A percentile compares a stretch with the other conserved stretches of the same genome.
Evolutionary conservation across 2,797 vertebrate genomes (phyloP).

Genomic region (Platyrinchus mystaceus): DNA sequence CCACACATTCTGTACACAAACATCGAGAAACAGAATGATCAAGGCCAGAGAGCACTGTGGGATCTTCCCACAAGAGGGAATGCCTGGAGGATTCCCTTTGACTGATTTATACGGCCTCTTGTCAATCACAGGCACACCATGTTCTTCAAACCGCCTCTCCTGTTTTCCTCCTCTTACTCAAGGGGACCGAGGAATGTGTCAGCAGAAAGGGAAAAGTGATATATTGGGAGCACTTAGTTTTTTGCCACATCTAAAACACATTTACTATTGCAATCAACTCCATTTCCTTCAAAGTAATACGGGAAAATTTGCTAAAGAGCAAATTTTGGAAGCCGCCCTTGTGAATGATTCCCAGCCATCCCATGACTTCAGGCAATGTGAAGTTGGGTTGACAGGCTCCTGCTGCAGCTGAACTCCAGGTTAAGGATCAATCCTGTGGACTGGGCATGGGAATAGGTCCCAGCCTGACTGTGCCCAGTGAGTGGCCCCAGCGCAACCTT

Average conservation of each 20-base stretch:
- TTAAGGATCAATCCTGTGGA: not conserved
- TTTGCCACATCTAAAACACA: constrained; percentile 44
- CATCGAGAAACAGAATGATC: constrained; percentile 23
- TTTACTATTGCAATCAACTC: constrained; percentile 21
- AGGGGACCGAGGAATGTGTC: constrained; percentile 50
- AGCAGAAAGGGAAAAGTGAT: constrained; percentile 43
- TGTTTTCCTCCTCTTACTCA: constrained; percentile 62
- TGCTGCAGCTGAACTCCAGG: not conserved
- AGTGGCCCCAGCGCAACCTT: not conserved
- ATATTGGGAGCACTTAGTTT: not conserved
- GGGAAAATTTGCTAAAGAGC: constrained; percentile 18
- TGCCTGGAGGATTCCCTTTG: constrained; percentile 74
- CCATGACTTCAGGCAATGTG: not conserved
- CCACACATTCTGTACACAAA: constrained; percentile 72
- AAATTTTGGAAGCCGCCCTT: constrained; percentile 9
- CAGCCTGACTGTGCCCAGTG: not conserved
- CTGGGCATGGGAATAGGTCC: not conserved
- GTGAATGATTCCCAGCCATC: not conserved
- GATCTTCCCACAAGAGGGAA: constrained; percentile 72
- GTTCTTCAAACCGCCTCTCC: constrained; percentile 62
- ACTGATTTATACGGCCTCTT: constrained; percentile 66
- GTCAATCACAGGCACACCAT: constrained; percentile 71
- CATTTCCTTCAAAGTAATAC: constrained; percentile 31
- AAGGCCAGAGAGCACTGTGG: constrained; percentile 50
- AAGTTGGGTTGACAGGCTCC: not conserved